Percentiles rank a stretch among this genome's conserved stretches.
phyloP scores from a whole-genome alignment of 2,113 vertebrate species.

The Phylloscopus trochilus region DNA sequence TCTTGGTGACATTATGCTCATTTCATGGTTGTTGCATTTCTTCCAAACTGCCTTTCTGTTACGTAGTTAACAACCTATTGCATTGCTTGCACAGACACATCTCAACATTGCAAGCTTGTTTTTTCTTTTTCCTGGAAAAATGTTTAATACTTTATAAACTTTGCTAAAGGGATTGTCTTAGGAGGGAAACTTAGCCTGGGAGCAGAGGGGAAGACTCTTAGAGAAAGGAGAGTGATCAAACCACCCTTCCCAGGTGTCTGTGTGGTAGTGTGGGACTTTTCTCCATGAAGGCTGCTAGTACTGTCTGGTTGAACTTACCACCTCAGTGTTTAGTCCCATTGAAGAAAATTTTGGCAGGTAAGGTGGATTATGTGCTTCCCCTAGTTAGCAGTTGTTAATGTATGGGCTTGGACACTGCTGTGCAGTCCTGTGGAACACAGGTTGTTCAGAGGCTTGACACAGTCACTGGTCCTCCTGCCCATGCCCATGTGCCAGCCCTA shows the following conservation, averaged over 20 bases:
- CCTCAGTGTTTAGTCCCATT: not conserved
- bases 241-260: fast-evolving
- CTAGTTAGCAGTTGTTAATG: not conserved
- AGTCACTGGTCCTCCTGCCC: not conserved
- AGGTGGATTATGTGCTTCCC: not conserved
- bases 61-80: not conserved
- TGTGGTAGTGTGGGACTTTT: not conserved
- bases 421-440: not conserved
- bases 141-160: not conserved
- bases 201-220: not conserved
- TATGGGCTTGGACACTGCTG: not conserved
- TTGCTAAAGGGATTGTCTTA: not conserved
- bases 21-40: not conserved
- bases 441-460: not conserved
- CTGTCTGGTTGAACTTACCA: not conserved
- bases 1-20: not conserved
- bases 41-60: not conserved
- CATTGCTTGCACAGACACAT: fast-evolving
- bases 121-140: not conserved
- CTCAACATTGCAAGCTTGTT: not conserved
- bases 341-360: not conserved
- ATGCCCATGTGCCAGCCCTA: fast-evolving
- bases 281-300: not conserved
- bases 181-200: not conserved
- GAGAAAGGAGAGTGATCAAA: not conserved